These are phyloP conservation scores for Fregata magnificens DNA, from an alignment of 2,113 vertebrate genomes.

Conservation along the genomic window DNA sequence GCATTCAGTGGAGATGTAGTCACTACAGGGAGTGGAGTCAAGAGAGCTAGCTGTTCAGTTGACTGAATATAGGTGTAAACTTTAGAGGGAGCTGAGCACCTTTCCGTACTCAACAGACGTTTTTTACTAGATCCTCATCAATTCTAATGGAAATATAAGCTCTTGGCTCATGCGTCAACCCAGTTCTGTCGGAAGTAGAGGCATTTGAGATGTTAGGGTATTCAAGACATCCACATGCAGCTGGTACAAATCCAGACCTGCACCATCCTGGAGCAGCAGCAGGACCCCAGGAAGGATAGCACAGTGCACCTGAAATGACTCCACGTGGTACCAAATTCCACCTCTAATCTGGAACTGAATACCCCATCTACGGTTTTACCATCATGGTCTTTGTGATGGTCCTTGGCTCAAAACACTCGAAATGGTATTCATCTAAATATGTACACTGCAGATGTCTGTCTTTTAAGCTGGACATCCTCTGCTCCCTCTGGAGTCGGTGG, in stretches of 20 bases:
- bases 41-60: rapidly evolving
- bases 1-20: background rate
- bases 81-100: background rate
- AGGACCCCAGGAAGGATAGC: background rate
- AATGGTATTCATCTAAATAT: background rate
- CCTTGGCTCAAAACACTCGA: background rate
- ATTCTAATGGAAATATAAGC: background rate
- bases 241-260: background rate
- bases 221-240: background rate
- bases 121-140: background rate
- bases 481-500: background rate
- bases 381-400: background rate
- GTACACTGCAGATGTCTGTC: background rate
- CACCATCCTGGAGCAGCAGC: background rate
- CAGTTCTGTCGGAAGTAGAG: background rate
- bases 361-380: background rate
- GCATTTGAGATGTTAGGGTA: background rate
- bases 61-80: background rate
- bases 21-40: background rate
- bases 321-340: background rate
- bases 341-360: background rate
- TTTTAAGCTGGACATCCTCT: background rate
- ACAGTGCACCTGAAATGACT: background rate
- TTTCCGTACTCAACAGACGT: background rate
- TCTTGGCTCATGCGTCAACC: background rate